These are phyloP conservation scores for Lynx canadensis DNA, from an alignment of 2,113 vertebrate species.

Conservation along the genomic window DNA sequence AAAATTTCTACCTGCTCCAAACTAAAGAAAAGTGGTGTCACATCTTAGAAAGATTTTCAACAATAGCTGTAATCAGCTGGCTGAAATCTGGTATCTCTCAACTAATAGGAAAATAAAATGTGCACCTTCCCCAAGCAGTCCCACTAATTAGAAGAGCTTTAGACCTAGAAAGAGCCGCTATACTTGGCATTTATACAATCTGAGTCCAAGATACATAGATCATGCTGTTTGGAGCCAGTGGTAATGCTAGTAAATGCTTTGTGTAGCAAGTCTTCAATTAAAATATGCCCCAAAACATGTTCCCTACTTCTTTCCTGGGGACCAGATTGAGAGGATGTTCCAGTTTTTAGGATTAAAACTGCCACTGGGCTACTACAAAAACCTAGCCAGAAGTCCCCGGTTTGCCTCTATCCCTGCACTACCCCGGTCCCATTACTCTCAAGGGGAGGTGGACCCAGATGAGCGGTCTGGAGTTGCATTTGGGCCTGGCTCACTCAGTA, in stretches of 20 bases:
- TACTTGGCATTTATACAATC: constrained; percentile 51
- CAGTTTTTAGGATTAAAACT: not conserved
- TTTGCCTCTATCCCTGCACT: not conserved
- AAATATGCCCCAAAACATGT: not conserved
- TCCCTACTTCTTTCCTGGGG: not conserved
- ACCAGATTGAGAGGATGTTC: not conserved
- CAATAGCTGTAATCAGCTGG: not conserved
- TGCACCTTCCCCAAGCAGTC: not conserved
- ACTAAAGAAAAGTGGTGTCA: not conserved
- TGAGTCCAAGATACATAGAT: not conserved
- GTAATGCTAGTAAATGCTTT: not conserved
- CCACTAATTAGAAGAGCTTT: constrained; percentile 54
- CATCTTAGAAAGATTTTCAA: constrained; percentile 33
- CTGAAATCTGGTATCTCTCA: not conserved
- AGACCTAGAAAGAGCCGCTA: constrained; percentile 18
- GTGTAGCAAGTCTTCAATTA: not conserved
- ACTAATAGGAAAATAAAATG: constrained; percentile 12
- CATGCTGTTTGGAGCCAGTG: not conserved
- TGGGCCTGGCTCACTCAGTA: not conserved
- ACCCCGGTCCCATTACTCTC: not conserved
- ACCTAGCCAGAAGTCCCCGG: not conserved
- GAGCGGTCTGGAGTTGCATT: not conserved
- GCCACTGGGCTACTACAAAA: not conserved
- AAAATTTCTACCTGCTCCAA: not conserved
- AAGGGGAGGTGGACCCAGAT: not conserved